phyloP scores from a whole-genome alignment of 2,797 vertebrate genomes.

The Oreochromis grahami region DNA sequence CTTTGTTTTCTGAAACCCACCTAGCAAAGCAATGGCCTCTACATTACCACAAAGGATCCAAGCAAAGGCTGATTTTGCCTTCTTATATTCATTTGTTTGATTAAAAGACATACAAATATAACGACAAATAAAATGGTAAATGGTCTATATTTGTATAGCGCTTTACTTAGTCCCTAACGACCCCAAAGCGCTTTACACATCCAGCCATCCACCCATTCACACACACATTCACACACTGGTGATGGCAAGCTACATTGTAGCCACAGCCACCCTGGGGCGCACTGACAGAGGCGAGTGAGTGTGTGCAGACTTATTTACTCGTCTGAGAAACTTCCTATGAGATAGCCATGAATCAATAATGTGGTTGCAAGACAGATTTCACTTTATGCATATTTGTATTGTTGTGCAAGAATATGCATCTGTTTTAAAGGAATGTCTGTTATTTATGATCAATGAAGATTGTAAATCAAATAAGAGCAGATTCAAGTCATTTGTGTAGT shows the following conservation, averaged over 20 bases:
- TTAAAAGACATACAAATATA: not conserved
- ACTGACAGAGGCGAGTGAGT: too few species aligned
- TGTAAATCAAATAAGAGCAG: not conserved
- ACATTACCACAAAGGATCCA: not conserved
- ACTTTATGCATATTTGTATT: not conserved
- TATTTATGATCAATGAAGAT: not conserved
- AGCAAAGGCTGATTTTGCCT: not conserved
- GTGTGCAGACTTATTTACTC: not conserved
- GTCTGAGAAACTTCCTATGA: not conserved
- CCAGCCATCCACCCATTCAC: too few species aligned
- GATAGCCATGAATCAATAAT: not conserved
- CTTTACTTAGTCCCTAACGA: too few species aligned
- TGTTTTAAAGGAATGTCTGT: not conserved
- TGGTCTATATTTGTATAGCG: too few species aligned
- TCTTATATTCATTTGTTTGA: not conserved
- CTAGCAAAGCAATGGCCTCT: not conserved
- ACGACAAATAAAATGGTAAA: not conserved
- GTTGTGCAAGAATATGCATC: not conserved
- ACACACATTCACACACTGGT: too few species aligned
- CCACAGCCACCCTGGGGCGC: too few species aligned
- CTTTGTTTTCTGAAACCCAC: not conserved
- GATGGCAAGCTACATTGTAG: too few species aligned
- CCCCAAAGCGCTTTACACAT: too few species aligned
- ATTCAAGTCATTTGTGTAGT: not conserved
- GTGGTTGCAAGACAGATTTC: constrained; percentile 1